Base-by-base conservation (phyloP, 2,888 invertebrate species). In the Aspidiotus destructor region DNA sequence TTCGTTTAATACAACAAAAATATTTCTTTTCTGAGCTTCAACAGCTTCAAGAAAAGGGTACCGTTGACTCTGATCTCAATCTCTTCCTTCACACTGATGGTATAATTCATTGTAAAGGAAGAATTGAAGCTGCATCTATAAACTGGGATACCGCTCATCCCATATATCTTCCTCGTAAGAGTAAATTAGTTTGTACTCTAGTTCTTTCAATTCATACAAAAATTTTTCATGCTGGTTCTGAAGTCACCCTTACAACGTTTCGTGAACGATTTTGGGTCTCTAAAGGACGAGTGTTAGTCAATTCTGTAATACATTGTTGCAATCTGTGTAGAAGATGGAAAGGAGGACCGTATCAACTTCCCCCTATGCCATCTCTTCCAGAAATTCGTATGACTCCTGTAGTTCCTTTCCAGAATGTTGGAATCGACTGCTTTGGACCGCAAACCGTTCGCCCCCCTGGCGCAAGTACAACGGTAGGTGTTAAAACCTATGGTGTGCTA, bases 221-320 rank as follows among this genome's bases (percentile, higher is more conserved):
- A 10, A 15, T 16, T 6, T 57, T 11, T 57, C 57, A 57, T 6
- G 10, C 17, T 57, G 57, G 57, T n/a, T 11, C 16, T 57, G 17
- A n/a, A 10, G 16, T 16, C n/a, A n/a, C 17, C 10, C 57, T 57
- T 10, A 16, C 16, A 3, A 57, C 11, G 17, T 17, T 57, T 15
- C 57, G 57, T 17, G 57, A 57, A 57, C 57, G 57, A 10, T 57
- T 57, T 15, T 57, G 57, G 57, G 7, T 57, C 17, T n/a, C 57
- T 17, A 57, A 57, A 57, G 57, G n/a, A n/a, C 57, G 57, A 13
- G 2, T 16, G 16, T 10, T 16, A 15, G 17, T 57, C 1, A 57
- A 57, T 57, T 57, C 57, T 13, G 17, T 57, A 16, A 57, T 57
- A n/a, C 17, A 57, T 16, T 2, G 57, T 57, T 57, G 57, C 17